A percentile compares a stretch with the other conserved stretches of the same genome.
Conservation (phyloP, 2,888 invertebrate species). For the Sussaba pulchella region DNA sequence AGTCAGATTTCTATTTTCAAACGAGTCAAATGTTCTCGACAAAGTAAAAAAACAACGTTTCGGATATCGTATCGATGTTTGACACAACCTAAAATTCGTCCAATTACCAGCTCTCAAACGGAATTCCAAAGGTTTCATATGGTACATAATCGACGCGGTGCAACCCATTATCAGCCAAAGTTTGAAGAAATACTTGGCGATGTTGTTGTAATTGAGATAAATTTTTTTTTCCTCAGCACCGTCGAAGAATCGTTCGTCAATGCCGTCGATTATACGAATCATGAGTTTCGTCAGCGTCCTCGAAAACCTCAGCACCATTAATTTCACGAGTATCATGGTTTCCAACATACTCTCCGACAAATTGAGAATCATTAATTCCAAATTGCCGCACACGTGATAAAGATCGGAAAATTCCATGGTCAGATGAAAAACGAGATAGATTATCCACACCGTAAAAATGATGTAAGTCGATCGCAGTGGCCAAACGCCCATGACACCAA, state of each 20-base stretch:
- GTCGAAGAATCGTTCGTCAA: slow-evolving; percentile 44
- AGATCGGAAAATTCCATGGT: slow-evolving; percentile 44
- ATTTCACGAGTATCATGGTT: slow-evolving; percentile 51
- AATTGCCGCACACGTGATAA: slow-evolving; percentile 44
- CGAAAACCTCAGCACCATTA: slow-evolving; percentile 55
- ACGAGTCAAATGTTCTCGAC: too few relatives aligned
- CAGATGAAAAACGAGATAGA: slow-evolving; percentile 52
- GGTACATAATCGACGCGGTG: slow-evolving; percentile 35
- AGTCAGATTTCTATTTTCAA: too few relatives aligned
- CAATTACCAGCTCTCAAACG: slow-evolving; percentile 53
- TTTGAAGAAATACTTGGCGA: slow-evolving; percentile 51
- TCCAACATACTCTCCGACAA: slow-evolving; percentile 47
- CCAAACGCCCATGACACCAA: slow-evolving; percentile 54
- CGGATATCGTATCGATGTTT: not conserved
- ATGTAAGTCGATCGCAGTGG: slow-evolving; percentile 45
- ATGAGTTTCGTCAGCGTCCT: slow-evolving; percentile 39
- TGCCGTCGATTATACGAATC: slow-evolving; percentile 17
- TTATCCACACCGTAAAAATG: slow-evolving; percentile 43
- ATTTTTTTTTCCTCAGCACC: slow-evolving; percentile 50
- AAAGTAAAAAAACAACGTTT: not conserved
- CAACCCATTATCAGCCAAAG: slow-evolving; percentile 37
- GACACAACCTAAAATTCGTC: not conserved
- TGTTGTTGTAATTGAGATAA: slow-evolving; percentile 56
- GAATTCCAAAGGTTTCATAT: slow-evolving; percentile 39
- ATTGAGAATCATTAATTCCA: slow-evolving; percentile 58